phyloP scores from a whole-genome alignment of 2,797 vertebrate species.

The Neosalanx taihuensis region DNA sequence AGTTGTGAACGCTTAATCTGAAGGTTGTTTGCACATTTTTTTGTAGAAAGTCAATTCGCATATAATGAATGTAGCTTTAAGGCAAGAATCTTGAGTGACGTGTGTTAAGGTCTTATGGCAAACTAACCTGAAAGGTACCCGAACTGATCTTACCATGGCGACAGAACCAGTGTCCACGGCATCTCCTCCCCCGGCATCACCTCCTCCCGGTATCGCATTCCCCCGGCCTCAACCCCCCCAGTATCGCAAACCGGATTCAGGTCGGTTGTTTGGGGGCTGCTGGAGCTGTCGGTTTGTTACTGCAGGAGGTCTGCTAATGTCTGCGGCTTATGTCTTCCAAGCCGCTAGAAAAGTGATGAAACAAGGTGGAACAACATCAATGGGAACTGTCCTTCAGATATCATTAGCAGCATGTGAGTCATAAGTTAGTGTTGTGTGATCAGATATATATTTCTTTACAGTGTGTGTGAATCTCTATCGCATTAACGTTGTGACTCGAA shows the following conservation, averaged over 20 bases:
- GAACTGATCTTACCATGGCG: neutral
- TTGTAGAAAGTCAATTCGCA: neutral
- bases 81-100: neutral
- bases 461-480: neutral
- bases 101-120: neutral
- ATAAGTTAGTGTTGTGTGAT: neutral
- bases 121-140: neutral
- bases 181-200: neutral
- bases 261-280: constrained; percentile 47
- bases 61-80: neutral
- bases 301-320: constrained; percentile 58
- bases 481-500: neutral
- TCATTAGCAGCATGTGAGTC: constrained; percentile 65
- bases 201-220: too few relatives aligned
- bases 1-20: neutral
- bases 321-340: constrained; percentile 61
- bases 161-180: constrained; percentile 3
- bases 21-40: neutral
- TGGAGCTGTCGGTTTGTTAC: constrained; percentile 67
- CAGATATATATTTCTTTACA: neutral
- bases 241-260: neutral
- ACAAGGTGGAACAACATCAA: constrained; percentile 31
- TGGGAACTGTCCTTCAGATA: constrained; percentile 59
- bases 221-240: neutral
- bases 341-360: constrained; percentile 50